Base-by-base conservation (phyloP, 2,113 vertebrate genomes). In the Etheostoma spectabile region DNA sequence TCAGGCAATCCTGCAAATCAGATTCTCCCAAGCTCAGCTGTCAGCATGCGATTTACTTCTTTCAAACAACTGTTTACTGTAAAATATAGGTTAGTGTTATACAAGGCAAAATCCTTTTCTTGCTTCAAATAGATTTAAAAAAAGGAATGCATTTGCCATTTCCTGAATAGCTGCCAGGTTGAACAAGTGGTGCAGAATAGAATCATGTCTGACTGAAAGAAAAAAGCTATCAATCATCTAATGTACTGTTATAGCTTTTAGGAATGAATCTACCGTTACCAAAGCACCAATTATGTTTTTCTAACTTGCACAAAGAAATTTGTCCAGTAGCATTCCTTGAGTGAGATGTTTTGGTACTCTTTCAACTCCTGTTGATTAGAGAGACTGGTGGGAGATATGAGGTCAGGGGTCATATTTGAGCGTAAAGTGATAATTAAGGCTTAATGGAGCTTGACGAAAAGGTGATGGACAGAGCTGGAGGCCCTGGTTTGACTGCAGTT, bases 391-490 rank as follows among this genome's bases (percentile, higher is more conserved):
- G 65, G 68, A 60, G 59, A 18, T 72, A 3, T n/a, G 74, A 80
- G 67, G 80, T 85, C 79, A 87, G 59, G 42, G 85, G 88, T 90
- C 83, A 52, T 35, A 48, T 83, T 83, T 66, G 64, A 81, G 66
- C 74, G 48, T 76, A 56, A 77, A 63, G 74, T 61, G 62, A 77
- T 69, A 64, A 82, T 61, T 78, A 63, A 62, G 33, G 60, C 74
- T 88, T 87, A 85, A 90, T 87, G 84, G 74, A 77, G 82, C 80
- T 65, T 83, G 65, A 90, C 75, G 7, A 78, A 76, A 66, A 46
- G 74, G 67, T 81, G 77, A 84, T 66, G 52, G 77, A 84, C 0
- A 1, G 30, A 79, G 72, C 67, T 65, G 45, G 52, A 74, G 72
- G 73, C 57, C 45, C 1, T 18, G 8, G 42, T 55, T 62, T 76